phyloP scores from a whole-genome alignment of 1,140 invertebrate species.

The Cydia amplana region DNA sequence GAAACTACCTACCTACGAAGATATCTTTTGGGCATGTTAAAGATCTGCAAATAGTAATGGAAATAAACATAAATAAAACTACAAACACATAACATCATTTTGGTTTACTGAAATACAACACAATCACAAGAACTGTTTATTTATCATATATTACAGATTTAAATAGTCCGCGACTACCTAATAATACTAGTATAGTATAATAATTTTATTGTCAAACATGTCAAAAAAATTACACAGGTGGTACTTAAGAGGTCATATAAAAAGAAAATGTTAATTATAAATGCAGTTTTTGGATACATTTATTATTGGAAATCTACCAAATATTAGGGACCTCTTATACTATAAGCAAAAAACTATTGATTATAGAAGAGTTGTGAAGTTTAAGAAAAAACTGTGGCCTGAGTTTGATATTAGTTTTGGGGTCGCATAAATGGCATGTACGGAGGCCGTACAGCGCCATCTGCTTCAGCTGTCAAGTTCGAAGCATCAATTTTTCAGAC shows the following conservation, averaged over 20 bases:
- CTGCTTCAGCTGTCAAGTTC: too few species aligned
- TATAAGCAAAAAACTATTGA: too few species aligned
- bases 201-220: conserved; percentile 69
- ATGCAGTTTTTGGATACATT: not conserved
- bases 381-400: too few species aligned
- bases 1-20: not conserved
- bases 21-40: not conserved
- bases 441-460: too few species aligned
- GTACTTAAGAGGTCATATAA: not conserved
- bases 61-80: conserved; percentile 36
- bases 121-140: conserved; percentile 55
- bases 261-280: not conserved
- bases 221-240: conserved; percentile 48
- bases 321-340: too few species aligned
- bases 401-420: too few species aligned
- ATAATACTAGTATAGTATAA: conserved; percentile 66
- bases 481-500: too few species aligned
- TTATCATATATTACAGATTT: conserved; percentile 41
- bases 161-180: conserved; percentile 60
- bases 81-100: conserved; percentile 49
- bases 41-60: not conserved
- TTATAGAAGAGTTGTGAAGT: too few species aligned
- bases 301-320: too few species aligned
- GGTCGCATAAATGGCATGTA: too few species aligned
- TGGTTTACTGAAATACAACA: conserved; percentile 64